These are phyloP conservation scores for Pocota personata DNA, from an alignment of 2,888 invertebrate genomes.

Conservation along the genomic window DNA sequence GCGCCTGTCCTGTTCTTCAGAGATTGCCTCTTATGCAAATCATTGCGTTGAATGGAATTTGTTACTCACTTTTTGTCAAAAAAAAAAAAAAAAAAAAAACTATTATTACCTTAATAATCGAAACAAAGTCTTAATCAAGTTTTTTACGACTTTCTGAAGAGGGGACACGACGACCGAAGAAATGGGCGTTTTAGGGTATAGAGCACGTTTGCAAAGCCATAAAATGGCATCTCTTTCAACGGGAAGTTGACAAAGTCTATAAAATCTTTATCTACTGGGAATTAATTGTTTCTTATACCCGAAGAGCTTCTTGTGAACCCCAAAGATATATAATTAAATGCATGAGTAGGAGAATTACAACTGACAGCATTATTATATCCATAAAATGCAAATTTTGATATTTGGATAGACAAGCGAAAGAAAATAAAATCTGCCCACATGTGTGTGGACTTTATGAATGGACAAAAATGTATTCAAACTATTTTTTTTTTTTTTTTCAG, in stretches of 20 bases:
- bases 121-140: slow-evolving; percentile 47
- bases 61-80: slow-evolving; percentile 8
- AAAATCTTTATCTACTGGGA: slow-evolving; percentile 33
- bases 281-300: slow-evolving; percentile 35
- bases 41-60: slow-evolving; percentile 6
- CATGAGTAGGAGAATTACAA: slow-evolving; percentile 20
- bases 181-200: neutral
- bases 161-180: neutral
- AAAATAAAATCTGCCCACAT: slow-evolving; percentile 39
- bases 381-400: slow-evolving; percentile 53
- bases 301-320: slow-evolving; percentile 34
- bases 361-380: slow-evolving; percentile 44
- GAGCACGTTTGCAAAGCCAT: neutral
- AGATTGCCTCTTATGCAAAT: slow-evolving; percentile 58
- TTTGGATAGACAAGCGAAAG: neutral
- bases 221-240: slow-evolving; percentile 28
- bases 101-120: slow-evolving; percentile 17
- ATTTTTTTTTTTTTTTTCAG: neutral
- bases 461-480: slow-evolving; percentile 7
- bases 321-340: slow-evolving; percentile 42
- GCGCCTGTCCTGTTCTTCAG: neutral
- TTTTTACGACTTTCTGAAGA: slow-evolving; percentile 25
- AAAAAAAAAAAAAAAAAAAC: neutral
- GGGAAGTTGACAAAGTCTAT: slow-evolving; percentile 9
- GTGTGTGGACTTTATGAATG: slow-evolving; percentile 31